Evolutionary conservation across 2,797 vertebrate genomes (phyloP).

Genomic region (Peromyscus aztecus): DNA sequence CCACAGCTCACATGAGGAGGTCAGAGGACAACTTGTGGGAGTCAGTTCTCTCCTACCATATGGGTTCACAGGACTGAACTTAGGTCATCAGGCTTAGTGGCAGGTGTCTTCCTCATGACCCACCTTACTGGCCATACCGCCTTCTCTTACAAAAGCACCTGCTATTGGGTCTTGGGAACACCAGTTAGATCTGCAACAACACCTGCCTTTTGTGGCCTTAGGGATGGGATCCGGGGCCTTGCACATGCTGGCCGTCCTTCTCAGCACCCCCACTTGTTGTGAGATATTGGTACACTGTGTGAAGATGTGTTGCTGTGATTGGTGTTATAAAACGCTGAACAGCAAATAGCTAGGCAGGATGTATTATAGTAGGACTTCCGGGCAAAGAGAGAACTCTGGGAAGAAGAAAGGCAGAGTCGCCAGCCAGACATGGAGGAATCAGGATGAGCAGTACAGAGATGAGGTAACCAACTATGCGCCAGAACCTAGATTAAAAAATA

Average conservation of each 20-base stretch:
- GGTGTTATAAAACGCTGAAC: background rate
- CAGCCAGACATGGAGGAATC: background rate
- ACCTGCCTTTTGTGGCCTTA: too few species aligned
- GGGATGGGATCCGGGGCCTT: background rate
- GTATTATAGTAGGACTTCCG: background rate
- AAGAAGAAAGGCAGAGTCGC: background rate
- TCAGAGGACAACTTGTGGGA: background rate
- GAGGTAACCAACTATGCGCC: background rate
- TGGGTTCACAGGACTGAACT: background rate
- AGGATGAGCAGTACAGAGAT: background rate
- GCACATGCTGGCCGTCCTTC: background rate
- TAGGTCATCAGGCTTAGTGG: background rate
- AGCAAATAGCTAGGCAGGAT: background rate
- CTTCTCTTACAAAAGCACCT: background rate
- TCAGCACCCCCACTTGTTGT: background rate
- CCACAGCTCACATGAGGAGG: background rate
- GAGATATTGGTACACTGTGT: background rate
- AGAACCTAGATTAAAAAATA: background rate
- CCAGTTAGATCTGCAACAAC: background rate
- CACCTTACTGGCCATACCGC: background rate
- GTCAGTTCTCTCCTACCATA: background rate
- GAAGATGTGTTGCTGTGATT: background rate
- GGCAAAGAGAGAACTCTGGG: background rate
- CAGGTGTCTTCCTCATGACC: background rate
- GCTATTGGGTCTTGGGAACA: background rate